phyloP scores from a whole-genome alignment of 2,797 vertebrate genomes.

The Catamblyrhynchus diadema region DNA sequence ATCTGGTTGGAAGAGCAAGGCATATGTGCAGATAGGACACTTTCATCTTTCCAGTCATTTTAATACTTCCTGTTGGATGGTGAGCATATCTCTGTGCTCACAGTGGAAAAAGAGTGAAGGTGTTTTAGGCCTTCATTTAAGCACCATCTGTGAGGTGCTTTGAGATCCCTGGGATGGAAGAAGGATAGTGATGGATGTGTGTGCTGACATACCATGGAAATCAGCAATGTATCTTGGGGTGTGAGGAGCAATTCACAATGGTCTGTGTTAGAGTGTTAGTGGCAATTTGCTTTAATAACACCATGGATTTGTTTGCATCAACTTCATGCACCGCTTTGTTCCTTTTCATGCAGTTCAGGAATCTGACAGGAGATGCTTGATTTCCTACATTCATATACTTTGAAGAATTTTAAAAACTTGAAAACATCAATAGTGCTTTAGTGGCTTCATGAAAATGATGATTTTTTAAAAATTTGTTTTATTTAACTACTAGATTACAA shows the following conservation, averaged over 20 bases:
- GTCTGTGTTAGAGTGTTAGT: not conserved
- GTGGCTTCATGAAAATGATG: not conserved
- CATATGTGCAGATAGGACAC: not conserved
- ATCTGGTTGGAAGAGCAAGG: not conserved
- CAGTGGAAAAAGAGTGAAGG: not conserved
- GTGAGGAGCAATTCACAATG: not conserved
- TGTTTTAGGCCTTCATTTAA: not conserved
- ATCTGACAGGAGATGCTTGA: not conserved
- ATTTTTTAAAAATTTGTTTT: not conserved
- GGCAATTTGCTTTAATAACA: not conserved
- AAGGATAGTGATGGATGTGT: not conserved
- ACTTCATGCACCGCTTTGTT: not conserved
- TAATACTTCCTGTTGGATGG: not conserved
- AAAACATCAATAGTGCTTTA: not conserved
- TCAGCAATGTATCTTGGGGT: not conserved
- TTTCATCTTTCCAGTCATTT: not conserved
- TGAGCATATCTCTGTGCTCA: not conserved
- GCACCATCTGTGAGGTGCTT: not conserved
- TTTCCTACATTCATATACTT: not conserved
- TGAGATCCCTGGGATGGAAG: not conserved
- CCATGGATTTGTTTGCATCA: not conserved
- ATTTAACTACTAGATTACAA: conserved; percentile 4
- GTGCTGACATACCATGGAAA: not conserved
- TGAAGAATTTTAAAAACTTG: not conserved
- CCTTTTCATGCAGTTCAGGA: not conserved